Evolutionary conservation across 2,888 invertebrate genomes (phyloP), one percentile per base, ranked within the genome.

Genomic region (Epiblema foenella): DNA sequence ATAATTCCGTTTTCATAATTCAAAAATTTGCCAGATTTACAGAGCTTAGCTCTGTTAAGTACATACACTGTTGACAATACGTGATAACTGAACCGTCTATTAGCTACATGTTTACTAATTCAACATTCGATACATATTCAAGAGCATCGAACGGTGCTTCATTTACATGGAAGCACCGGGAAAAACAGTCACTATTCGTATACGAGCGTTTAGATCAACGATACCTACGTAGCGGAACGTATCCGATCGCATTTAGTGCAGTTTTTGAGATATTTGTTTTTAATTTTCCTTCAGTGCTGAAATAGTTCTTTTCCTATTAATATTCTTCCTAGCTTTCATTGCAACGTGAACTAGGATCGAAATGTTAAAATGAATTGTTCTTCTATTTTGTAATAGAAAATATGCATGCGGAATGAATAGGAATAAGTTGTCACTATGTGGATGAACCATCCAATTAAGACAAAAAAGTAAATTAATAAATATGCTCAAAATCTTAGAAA

Each of bases 61-160:
- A 11, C 11, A n/a, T 7, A 15, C 37, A 46, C 37, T 66, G 51
- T 62, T 51, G 46, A 62, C 56, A 57, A 24, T 18, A 33, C 33
- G 56, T 57, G 17, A 46, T 29, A 71, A 60, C 66, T 51, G 67
- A 67, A 62, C 62, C 18, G 12, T 18, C 59, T 39, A 54, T 65
- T 67, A 49, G 63, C 66, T 67, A 66, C 65, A 66, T 56, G 59
- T 60, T 69, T 67, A 63, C 73, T 58, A 70, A 74, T 69, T 69
- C 59, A 68, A 58, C 52, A 56, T 59, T 66, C 20, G 77, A 80
- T 81, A 75, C 76, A 81, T 81, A 81, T 81, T 81, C 81, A 81
- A 74, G 77, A 77, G 80, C 77, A 77, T 80, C 78, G 78, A 77
- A 77, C 73, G 75, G 73, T 68, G 72, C 73, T 76, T 75, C 73